Base-by-base conservation (phyloP, 2,113 vertebrate genomes). In the Grammomys surdaster region DNA sequence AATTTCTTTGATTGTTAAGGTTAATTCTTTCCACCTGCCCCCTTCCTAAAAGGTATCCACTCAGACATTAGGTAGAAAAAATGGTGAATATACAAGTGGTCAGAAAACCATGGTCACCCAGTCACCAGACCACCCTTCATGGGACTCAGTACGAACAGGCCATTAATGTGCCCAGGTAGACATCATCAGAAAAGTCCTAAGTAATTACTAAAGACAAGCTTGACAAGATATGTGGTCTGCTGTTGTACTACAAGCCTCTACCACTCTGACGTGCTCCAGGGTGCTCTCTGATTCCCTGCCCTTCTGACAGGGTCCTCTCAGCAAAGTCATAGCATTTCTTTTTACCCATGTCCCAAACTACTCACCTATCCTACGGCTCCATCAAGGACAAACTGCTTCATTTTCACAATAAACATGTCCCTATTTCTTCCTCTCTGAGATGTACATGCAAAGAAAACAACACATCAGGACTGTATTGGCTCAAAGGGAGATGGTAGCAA, bases 341-440 rank as follows among this genome's bases (percentile, higher is more conserved):
- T 72, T 4, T 76, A 24, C 16, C 58, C 16, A 51, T 9, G 2
- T 77, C 63, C 24, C 17, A 43, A 65, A 70, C 36, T 58, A 20
- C 22, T 84, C 26, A 28, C 26, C 14, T 36, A 7, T 63, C 54
- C 46, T 4, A 48, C 4, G 56, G n/a, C 0, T 69, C 60, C 22
- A 26, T 91, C 31, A 84, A 90, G 93, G 48, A 63, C n/a, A 90
- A 94, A 84, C 48, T 80, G 5, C 11, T 93, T 82, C 26, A 19
- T 85, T 93, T 80, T 70, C 60, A 84, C 60, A 88, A 86, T 92
- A 88, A 78, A 7, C 46, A 73, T 75, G 72, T 17, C 46, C 48
- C 46, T 7, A 58, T 73, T 82, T 67, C 28, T 60, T 84, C 17
- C 4, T 93, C 46, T 96, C 54, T 77, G 82, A 92, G 86, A 76